Evolutionary conservation across 2,888 invertebrate species (phyloP).

Genomic region (Heliothis peltigera): DNA sequence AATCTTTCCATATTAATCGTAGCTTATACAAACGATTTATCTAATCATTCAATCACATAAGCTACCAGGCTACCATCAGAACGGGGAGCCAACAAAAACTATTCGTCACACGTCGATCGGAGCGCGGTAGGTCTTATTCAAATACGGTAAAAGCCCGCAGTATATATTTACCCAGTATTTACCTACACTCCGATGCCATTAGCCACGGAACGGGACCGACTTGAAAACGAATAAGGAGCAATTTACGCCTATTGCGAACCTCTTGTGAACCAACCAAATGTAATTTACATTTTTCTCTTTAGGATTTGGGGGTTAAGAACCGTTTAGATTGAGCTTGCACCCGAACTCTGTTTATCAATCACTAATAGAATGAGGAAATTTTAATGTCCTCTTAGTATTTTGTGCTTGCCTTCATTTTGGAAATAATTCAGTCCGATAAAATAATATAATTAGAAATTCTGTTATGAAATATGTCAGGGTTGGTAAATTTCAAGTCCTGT

Average conservation of each 20-base stretch:
- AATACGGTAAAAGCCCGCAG: slow-evolving; percentile 73
- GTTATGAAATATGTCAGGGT: no score
- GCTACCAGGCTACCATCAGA: slow-evolving; percentile 38
- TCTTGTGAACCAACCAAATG: slow-evolving; percentile 46
- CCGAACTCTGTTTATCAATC: slow-evolving; percentile 16
- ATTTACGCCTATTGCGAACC: slow-evolving; percentile 64
- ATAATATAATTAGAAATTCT: no score
- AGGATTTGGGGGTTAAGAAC: slow-evolving; percentile 31
- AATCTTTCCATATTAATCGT: not conserved
- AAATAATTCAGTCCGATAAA: no score
- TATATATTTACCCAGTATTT: slow-evolving; percentile 60
- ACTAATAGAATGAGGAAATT: slow-evolving; percentile 11
- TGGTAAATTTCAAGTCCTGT: no score
- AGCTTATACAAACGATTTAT: not conserved
- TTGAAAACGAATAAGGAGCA: slow-evolving; percentile 60
- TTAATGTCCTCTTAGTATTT: slow-evolving; percentile 10
- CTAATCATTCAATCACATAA: not conserved
- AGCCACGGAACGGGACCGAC: slow-evolving; percentile 58
- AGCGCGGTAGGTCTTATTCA: slow-evolving; percentile 69
- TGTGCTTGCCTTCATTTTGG: not conserved
- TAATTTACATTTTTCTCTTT: slow-evolving; percentile 57
- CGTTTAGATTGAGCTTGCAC: slow-evolving; percentile 34
- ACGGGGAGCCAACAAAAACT: slow-evolving; percentile 39
- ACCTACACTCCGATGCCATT: slow-evolving; percentile 62
- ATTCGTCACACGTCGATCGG: slow-evolving; percentile 53